phyloP scores from a whole-genome alignment of 2,888 invertebrate genomes.

The Morpho achilles region DNA sequence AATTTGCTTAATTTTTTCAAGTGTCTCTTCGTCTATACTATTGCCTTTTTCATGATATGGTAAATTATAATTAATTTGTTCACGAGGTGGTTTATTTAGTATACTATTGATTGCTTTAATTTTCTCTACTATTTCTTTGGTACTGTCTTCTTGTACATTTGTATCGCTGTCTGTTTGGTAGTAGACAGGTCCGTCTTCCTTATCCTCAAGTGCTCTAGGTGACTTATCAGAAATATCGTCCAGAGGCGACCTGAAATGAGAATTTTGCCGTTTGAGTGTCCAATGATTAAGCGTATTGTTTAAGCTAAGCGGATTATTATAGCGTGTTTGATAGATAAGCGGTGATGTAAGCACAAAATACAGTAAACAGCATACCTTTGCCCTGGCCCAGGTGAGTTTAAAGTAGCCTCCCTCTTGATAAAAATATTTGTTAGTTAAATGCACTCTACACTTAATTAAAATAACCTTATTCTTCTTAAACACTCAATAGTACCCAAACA shows the following conservation, averaged over 20 bases:
- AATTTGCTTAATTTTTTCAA: slow-evolving; percentile 60
- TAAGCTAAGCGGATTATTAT: slow-evolving; percentile 23
- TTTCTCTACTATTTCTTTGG: slow-evolving; percentile 73
- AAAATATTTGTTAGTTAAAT: slow-evolving; percentile 26
- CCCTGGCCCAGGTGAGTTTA: slow-evolving; percentile 27
- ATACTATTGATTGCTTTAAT: slow-evolving; percentile 75
- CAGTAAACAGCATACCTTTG: slow-evolving; percentile 55
- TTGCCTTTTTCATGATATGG: slow-evolving; percentile 45
- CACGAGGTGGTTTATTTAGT: slow-evolving; percentile 51
- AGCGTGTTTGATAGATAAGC: slow-evolving; percentile 25
- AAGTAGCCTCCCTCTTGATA: slow-evolving; percentile 28
- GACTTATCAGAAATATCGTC: slow-evolving; percentile 27
- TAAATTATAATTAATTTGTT: slow-evolving; percentile 45
- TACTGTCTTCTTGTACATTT: slow-evolving; percentile 37
- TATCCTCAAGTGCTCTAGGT: slow-evolving; percentile 26
- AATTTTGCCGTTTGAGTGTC: slow-evolving; percentile 31
- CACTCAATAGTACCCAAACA: background rate
- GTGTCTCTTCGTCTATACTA: slow-evolving; percentile 52
- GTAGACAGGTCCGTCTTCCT: slow-evolving; percentile 43
- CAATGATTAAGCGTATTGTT: background rate
- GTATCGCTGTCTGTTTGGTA: slow-evolving; percentile 37
- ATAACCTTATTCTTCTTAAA: background rate
- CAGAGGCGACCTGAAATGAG: slow-evolving; percentile 37
- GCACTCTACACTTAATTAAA: slow-evolving; percentile 9
- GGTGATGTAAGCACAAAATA: slow-evolving; percentile 32